Evolutionary conservation across 1,140 invertebrate genomes (phyloP).

Genomic region (Penaeus chinensis): DNA sequence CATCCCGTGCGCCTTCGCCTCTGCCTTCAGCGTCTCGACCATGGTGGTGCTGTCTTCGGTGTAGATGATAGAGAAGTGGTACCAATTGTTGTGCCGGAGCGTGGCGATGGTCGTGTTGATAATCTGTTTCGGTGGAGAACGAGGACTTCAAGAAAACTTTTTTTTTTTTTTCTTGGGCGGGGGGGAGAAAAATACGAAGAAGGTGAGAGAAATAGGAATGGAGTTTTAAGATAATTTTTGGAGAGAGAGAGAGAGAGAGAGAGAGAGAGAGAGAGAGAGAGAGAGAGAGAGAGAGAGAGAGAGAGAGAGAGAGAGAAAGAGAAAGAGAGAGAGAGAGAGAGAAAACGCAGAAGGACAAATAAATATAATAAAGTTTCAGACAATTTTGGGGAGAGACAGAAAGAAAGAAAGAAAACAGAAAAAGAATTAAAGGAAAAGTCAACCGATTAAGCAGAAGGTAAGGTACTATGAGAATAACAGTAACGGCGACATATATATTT

Average conservation of each 20-base stretch:
- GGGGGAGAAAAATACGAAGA: background rate
- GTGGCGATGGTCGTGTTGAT: conserved; percentile 44
- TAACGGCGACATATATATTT: no score
- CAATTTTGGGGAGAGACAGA: no score
- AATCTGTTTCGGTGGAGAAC: conserved; percentile 6
- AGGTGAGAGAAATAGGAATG: background rate
- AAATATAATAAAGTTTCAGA: no score
- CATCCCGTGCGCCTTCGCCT: conserved; percentile 26
- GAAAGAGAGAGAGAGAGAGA: background rate
- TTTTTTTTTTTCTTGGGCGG: no score
- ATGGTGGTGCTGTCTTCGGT: conserved; percentile 15
- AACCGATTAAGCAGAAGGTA: no score
- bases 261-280: background rate
- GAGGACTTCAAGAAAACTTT: no score
- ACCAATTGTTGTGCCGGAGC: conserved; percentile 43
- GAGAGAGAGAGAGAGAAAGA: no score
- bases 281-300: background rate
- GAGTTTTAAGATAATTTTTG: background rate
- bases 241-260: background rate
- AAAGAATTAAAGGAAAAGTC: no score
- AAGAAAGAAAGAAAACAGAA: no score
- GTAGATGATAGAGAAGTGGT: conserved; percentile 43
- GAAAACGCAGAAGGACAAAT: no score
- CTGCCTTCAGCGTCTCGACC: conserved; percentile 34
- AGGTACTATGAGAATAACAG: no score